A percentile compares a stretch with the other conserved stretches of the same genome.
Evolutionary conservation across 2,113 vertebrate species (phyloP).

Genomic region (Rhabdomys dilectus): DNA sequence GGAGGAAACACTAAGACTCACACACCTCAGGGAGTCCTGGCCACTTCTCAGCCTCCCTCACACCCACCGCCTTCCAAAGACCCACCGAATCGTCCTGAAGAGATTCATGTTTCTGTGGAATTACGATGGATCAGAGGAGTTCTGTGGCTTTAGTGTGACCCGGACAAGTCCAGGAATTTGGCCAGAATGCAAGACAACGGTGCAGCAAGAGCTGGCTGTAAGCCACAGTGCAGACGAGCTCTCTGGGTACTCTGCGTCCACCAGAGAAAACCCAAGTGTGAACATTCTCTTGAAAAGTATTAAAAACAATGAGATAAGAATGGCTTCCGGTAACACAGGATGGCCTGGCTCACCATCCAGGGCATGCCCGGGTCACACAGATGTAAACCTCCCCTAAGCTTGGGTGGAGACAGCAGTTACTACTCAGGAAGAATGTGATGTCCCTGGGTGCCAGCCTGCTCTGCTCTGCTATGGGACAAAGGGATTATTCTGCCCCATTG

Average conservation of each 20-base stretch:
- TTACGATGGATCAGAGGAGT: not conserved
- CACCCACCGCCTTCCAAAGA: not conserved
- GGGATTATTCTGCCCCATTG: constrained; percentile 70
- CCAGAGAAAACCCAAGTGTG: not conserved
- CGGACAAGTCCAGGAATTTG: not conserved
- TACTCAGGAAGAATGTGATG: constrained; percentile 73
- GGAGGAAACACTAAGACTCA: not conserved
- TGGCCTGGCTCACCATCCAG: constrained; percentile 37
- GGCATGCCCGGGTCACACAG: constrained; percentile 58
- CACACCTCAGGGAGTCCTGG: not conserved
- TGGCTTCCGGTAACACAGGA: constrained; percentile 65
- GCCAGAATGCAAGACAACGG: not conserved
- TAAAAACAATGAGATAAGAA: not conserved
- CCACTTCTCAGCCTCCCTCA: not conserved
- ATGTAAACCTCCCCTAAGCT: constrained; percentile 69
- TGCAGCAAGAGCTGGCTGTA: not conserved
- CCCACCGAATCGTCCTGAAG: rapidly evolving
- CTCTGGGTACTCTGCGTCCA: not conserved
- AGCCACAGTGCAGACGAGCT: not conserved
- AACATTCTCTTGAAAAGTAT: not conserved
- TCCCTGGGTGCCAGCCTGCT: constrained; percentile 62
- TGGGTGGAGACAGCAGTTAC: constrained; percentile 83
- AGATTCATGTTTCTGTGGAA: not conserved
- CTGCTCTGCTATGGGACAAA: constrained; percentile 64
- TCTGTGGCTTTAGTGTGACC: not conserved